Base-by-base conservation (phyloP, 2,797 vertebrate species). In the Orestias chungarensis region DNA sequence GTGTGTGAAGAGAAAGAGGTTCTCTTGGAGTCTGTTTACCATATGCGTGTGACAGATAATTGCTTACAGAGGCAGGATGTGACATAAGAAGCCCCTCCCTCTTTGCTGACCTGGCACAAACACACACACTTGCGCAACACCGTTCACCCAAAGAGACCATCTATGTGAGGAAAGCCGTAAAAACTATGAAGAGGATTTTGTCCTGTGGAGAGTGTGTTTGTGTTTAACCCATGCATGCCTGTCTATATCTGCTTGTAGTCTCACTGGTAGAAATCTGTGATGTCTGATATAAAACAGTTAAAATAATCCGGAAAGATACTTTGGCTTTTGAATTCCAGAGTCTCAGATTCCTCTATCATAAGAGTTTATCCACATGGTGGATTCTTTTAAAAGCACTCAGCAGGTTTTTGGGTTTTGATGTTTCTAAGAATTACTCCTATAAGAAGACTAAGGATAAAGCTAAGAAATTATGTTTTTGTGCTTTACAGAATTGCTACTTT, bases 31-130 rank as follows among this genome's bases (percentile, higher is more conserved):
- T 57, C 68, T 86, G 86, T 85, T 82, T 73, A 76, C 77, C 83
- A 82, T 84, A 79, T 91, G 91, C 82, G 88, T 93, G 89, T 91
- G 87, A 91, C 88, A 77, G 83, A 84, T 93, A 92, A 92, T 90
- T 91, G 90, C 82, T 92, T 92, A 90, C 93, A 93, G 89, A 93
- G 79, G 73, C 88, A 92, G 89, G 89, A 91, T 90, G 85, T 93
- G 88, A 90, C 87, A 88, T 52, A 42, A 78, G 61, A 70, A 87
- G 80, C 72, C 73, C 87, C 90, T 91, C 89, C 87, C 77, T 88
- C 87, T 84, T 66, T 89, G 91, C 92, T 91, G 88, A 91, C 83
- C 84, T 87, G 86, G 84, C 86, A 82, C 40, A 79, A 76, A 81
- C 55, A 73, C 64, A 73, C 71, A 78, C 70, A 25, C 50, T 12